phyloP scores from a whole-genome alignment of 1,140 invertebrate species.

The Triops cancriformis region DNA sequence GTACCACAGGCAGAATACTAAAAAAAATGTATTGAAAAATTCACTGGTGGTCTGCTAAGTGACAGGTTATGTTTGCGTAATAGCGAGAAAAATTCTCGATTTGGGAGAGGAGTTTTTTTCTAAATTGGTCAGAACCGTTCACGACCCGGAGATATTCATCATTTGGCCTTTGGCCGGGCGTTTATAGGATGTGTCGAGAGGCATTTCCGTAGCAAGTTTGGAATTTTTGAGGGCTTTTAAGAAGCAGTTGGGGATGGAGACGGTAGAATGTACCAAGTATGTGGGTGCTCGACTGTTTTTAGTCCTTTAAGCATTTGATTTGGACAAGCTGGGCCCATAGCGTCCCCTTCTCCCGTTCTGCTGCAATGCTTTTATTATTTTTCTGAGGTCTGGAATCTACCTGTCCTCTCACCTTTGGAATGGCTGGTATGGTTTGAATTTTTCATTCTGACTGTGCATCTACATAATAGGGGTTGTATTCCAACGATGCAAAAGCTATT shows the following conservation, averaged over 20 bases:
- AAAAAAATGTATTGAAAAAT: not conserved
- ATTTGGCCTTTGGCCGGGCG: not conserved
- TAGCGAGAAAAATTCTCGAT: not conserved
- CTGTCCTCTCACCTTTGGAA: not conserved
- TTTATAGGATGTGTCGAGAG: not conserved
- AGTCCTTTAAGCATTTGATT: not conserved
- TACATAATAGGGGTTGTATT: slow-evolving; percentile 14
- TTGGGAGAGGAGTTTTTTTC: not conserved
- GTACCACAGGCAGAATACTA: not conserved
- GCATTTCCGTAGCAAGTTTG: slow-evolving; percentile 5
- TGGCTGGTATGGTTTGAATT: not conserved
- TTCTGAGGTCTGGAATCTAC: not conserved
- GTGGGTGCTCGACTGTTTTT: not conserved
- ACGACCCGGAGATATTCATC: not conserved
- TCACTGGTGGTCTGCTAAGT: not conserved
- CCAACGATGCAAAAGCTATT: not conserved
- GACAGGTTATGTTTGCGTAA: not conserved
- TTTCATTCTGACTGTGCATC: not conserved
- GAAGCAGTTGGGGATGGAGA: not conserved
- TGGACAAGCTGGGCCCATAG: not conserved
- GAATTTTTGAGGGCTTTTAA: not conserved
- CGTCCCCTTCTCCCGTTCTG: not conserved
- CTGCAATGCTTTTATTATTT: not conserved
- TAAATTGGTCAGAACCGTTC: not conserved
- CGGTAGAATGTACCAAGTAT: not conserved